phyloP scores from a whole-genome alignment of 2,797 vertebrate species.

The Poeciliopsis turneri region DNA sequence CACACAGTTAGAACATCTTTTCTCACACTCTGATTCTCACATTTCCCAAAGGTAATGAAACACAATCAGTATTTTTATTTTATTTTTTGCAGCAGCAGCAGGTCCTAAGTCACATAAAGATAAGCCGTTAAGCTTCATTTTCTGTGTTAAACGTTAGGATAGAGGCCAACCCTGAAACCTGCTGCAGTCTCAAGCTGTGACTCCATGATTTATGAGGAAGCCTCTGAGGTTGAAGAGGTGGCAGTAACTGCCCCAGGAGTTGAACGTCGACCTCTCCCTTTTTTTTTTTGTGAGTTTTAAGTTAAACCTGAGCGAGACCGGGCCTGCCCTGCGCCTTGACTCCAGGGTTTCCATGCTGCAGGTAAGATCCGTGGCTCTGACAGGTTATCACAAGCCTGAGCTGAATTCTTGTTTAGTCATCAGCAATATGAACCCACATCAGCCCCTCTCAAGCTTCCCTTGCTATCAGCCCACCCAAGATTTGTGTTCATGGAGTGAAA shows the following conservation, averaged over 20 bases:
- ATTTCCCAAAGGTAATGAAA: constrained; percentile 9
- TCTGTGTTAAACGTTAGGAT: constrained; percentile 21
- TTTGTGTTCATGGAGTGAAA: constrained; percentile 32
- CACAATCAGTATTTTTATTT: constrained; percentile 29
- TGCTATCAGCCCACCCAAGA: constrained; percentile 38
- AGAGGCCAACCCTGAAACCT: constrained; percentile 39
- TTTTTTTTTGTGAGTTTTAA: constrained; percentile 33
- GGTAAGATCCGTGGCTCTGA: constrained; percentile 60
- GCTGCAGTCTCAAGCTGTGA: constrained; percentile 25
- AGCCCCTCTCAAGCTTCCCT: constrained; percentile 11
- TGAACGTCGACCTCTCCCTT: constrained; percentile 78
- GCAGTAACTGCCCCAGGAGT: constrained; percentile 26
- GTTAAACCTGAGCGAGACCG: constrained; percentile 69
- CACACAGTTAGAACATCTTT: constrained; percentile 8
- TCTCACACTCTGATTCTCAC: background rate
- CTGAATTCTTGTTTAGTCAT: constrained; percentile 56
- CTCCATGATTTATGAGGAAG: constrained; percentile 59
- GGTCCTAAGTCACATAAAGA: constrained; percentile 23
- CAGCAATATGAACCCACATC: constrained; percentile 47
- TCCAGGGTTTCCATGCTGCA: constrained; percentile 60
- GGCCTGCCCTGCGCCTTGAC: constrained; percentile 73
- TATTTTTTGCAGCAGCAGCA: constrained; percentile 24
- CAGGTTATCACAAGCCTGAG: constrained; percentile 66
- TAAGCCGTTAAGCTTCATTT: constrained; percentile 41
- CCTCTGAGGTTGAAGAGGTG: constrained; percentile 56